A percentile compares a stretch with the other conserved stretches of the same genome.
Conservation (phyloP, 1,140 invertebrate species). For the Hyposmocoma kahamanoa region DNA sequence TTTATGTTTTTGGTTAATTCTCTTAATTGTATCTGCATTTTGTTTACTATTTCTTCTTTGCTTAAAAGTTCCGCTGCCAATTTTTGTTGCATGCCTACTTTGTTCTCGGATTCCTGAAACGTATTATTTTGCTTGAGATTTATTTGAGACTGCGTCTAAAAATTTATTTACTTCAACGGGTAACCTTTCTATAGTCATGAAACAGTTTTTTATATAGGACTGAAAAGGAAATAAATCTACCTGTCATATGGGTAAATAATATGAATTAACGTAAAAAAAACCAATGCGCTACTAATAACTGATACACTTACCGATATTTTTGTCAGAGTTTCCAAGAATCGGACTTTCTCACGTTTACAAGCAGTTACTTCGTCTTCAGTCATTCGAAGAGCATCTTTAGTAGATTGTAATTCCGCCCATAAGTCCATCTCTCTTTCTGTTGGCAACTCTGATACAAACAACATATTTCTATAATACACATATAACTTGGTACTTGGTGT, state of each 20-base stretch:
- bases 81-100: constrained; percentile 60
- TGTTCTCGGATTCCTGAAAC: constrained; percentile 55
- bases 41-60: constrained; percentile 58
- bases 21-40: constrained; percentile 59
- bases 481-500: no score
- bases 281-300: no score
- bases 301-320: constrained; percentile 60
- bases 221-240: constrained; percentile 47
- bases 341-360: constrained; percentile 57
- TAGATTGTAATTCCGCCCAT: constrained; percentile 57
- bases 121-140: constrained; percentile 8
- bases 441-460: constrained; percentile 43
- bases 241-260: no score
- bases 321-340: constrained; percentile 56
- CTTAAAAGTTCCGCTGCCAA: constrained; percentile 50
- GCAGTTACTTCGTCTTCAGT: constrained; percentile 57
- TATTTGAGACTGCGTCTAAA: no score
- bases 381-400: constrained; percentile 51
- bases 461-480: no score
- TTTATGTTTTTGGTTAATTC: constrained; percentile 58
- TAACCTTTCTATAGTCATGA: no score
- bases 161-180: no score
- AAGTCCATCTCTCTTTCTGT: constrained; percentile 61
- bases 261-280: no score
- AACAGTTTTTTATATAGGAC: no score